A percentile compares a stretch with the other conserved stretches of the same genome.
Evolutionary conservation across 2,888 invertebrate species (phyloP).

Genomic region (Drosophila merina): DNA sequence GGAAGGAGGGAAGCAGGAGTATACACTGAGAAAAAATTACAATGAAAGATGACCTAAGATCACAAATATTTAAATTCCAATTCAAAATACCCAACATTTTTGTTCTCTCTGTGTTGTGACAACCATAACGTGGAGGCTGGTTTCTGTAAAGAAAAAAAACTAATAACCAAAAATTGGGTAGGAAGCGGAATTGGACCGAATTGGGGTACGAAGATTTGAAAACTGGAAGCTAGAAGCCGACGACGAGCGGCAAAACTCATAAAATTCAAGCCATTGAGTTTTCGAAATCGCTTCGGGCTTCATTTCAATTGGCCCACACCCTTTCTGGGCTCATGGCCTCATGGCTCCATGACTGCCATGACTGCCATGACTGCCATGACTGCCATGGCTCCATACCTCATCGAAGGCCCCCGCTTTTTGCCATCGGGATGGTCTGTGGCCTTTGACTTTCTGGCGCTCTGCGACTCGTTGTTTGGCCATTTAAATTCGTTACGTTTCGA

Average conservation of each 20-base stretch:
- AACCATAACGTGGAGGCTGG: slow-evolving; percentile 5
- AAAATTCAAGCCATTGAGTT: slow-evolving; percentile 81
- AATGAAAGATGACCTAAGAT: not conserved
- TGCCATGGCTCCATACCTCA: not conserved
- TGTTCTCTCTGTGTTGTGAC: not conserved
- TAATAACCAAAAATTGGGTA: slow-evolving; percentile 73
- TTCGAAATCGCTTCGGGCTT: slow-evolving; percentile 77
- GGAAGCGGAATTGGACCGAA: slow-evolving; percentile 18
- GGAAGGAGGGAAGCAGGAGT: not conserved
- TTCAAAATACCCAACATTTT: too few species aligned
- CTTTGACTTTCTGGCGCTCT: slow-evolving; percentile 47
- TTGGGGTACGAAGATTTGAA: slow-evolving; percentile 21
- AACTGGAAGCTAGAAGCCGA: slow-evolving; percentile 12
- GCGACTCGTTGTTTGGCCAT: slow-evolving; percentile 72
- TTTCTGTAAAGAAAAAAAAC: slow-evolving; percentile 45
- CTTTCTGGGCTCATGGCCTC: slow-evolving; percentile 2
- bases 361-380: not conserved
- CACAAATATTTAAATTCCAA: too few species aligned
- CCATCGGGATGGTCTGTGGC: slow-evolving; percentile 30
- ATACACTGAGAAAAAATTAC: not conserved
- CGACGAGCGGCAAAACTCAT: slow-evolving; percentile 63
- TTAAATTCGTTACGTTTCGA: slow-evolving; percentile 78
- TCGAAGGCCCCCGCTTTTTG: not conserved
- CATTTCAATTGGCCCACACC: slow-evolving; percentile 58
- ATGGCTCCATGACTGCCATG: not conserved